These are phyloP conservation scores for Hypothenemus hampei DNA, from an alignment of 1,140 invertebrate genomes.

Conservation along the genomic window DNA sequence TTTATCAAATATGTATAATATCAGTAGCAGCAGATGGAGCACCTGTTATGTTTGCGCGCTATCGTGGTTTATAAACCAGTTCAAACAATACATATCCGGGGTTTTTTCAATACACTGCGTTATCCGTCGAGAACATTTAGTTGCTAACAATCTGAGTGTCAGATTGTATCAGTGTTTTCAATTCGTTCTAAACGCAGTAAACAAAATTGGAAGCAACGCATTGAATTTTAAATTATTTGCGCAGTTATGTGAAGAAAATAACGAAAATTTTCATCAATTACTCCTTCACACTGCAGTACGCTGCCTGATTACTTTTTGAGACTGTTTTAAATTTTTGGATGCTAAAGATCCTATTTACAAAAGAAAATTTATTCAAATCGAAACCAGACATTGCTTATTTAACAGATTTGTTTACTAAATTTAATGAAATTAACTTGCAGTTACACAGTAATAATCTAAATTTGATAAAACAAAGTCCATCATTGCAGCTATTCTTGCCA, in stretches of 20 bases:
- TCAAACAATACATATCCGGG: neutral
- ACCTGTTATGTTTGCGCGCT: conserved; percentile 32
- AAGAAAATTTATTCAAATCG: conserved; percentile 4
- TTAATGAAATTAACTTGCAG: conserved; percentile 16
- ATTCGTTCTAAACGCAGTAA: conserved; percentile 33
- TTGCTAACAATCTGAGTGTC: conserved; percentile 14
- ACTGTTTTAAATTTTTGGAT: neutral
- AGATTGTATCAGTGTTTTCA: conserved; percentile 20
- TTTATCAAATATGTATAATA: no score
- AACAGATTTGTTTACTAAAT: conserved; percentile 17
- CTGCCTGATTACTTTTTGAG: neutral
- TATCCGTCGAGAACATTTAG: conserved; percentile 16
- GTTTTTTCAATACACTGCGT: conserved; percentile 4
- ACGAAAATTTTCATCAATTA: conserved; percentile 41
- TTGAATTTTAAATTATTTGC: conserved; percentile 43
- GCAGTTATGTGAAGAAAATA: conserved; percentile 44
- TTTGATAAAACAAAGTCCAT: conserved; percentile 19
- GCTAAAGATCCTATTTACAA: neutral
- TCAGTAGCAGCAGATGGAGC: conserved; percentile 34
- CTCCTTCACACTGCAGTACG: conserved; percentile 35
- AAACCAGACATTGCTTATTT: conserved; percentile 15
- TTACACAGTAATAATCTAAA: conserved; percentile 16
- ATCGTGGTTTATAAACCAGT: conserved; percentile 25
- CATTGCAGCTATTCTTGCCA: conserved; percentile 14
- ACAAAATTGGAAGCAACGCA: conserved; percentile 38